Evolutionary conservation across 2,888 invertebrate species (phyloP).

Genomic region (Leptura quadrifasciata): DNA sequence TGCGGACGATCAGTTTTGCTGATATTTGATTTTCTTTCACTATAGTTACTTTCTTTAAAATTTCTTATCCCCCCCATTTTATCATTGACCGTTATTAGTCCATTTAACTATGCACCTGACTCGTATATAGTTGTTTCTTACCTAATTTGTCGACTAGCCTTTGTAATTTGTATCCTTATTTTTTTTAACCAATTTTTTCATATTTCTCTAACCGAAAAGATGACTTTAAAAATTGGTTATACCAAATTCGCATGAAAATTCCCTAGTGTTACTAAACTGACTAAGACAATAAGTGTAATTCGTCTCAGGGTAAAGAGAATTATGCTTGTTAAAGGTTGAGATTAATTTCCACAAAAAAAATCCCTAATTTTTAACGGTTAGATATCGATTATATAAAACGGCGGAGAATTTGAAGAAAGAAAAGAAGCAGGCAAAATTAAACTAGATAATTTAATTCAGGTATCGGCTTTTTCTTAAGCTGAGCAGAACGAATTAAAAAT

Average conservation of each 20-base stretch:
- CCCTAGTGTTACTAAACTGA: slow-evolving; percentile 4
- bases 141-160: too few species aligned
- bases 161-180: too few species aligned
- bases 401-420: slow-evolving; percentile 45
- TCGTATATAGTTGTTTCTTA: too few species aligned
- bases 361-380: slow-evolving; percentile 48
- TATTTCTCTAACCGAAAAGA: too few species aligned
- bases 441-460: slow-evolving; percentile 56
- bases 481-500: slow-evolving; percentile 50
- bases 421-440: slow-evolving; percentile 46
- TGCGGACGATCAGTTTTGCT: too few species aligned
- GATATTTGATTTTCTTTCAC: too few species aligned
- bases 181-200: too few species aligned
- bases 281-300: slow-evolving; percentile 22
- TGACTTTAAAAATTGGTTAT: too few species aligned
- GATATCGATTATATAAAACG: slow-evolving; percentile 52
- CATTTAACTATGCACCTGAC: too few species aligned
- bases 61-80: too few species aligned
- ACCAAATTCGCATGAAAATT: slow-evolving; percentile 16
- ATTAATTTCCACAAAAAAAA: slow-evolving; percentile 49
- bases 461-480: slow-evolving; percentile 44
- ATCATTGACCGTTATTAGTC: too few species aligned
- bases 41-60: too few species aligned
- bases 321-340: slow-evolving; percentile 48
- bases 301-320: slow-evolving; percentile 37